Evolutionary conservation across 2,113 vertebrate species (phyloP).

Genomic region (Notarius lentiginosus): DNA sequence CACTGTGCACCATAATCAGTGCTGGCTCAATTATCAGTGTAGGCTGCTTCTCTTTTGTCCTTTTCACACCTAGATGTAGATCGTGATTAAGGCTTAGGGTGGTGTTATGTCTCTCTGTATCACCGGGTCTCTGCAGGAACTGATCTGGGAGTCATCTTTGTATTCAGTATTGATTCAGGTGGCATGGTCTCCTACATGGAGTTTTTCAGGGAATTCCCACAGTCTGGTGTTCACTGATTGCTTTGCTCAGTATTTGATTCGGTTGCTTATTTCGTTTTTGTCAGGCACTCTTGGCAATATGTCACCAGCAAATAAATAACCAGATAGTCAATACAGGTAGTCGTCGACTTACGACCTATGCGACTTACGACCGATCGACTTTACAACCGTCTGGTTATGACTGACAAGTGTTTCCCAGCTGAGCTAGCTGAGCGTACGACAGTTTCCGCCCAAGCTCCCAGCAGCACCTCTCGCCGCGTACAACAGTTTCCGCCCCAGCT

Average conservation of each 20-base stretch:
- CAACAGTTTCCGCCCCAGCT: too few species aligned
- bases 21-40: constrained; percentile 33
- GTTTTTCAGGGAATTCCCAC: constrained; percentile 58
- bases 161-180: constrained; percentile 68
- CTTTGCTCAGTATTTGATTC: constrained; percentile 32
- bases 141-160: constrained; percentile 55
- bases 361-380: too few species aligned
- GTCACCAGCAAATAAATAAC: not conserved
- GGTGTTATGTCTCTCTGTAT: constrained; percentile 32
- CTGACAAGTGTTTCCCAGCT: too few species aligned
- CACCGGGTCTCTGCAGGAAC: constrained; percentile 43
- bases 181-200: constrained; percentile 54
- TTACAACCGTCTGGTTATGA: too few species aligned
- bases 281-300: not conserved
- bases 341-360: too few species aligned
- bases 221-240: constrained; percentile 56
- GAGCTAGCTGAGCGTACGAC: too few species aligned
- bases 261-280: constrained; percentile 32
- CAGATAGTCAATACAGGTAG: not conserved
- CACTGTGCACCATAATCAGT: constrained; percentile 1
- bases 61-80: constrained; percentile 42
- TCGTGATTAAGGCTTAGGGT: constrained; percentile 36
- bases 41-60: constrained; percentile 31
- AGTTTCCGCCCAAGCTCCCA: too few species aligned
- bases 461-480: too few species aligned